phyloP scores from a whole-genome alignment of 2,888 invertebrate species.

The Lasioglossum zephyrum region DNA sequence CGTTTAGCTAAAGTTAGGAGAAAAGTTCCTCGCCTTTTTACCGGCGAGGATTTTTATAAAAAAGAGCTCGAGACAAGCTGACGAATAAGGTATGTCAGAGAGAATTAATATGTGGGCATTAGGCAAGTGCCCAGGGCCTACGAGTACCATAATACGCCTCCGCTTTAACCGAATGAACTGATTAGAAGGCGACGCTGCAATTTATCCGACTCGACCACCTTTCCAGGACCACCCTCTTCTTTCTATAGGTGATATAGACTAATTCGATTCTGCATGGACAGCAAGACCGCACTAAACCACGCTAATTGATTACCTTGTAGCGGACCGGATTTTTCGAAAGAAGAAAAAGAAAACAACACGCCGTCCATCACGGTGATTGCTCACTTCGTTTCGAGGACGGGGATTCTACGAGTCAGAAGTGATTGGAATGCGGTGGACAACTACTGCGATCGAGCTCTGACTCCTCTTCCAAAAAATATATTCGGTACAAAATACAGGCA shows the following conservation, averaged over 20 bases:
- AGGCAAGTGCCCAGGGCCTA: not conserved
- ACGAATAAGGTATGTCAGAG: not conserved
- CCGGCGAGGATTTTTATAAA: not conserved
- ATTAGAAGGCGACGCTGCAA: not conserved
- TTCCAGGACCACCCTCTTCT: not conserved
- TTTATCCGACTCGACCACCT: not conserved
- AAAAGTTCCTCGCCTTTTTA: not conserved
- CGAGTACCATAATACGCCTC: not conserved
- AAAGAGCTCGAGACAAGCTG: not conserved
- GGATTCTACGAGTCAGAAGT: not conserved
- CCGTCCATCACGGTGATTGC: not conserved
- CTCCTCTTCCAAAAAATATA: not conserved
- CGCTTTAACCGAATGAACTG: conserved; percentile 1
- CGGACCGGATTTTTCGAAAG: not conserved
- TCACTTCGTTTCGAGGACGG: not conserved
- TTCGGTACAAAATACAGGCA: not conserved
- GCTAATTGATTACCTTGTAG: conserved; percentile 5
- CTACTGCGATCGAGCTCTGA: not conserved
- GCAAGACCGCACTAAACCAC: not conserved
- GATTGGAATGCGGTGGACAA: conserved; percentile 7
- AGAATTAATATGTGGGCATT: not conserved
- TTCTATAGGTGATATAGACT: not conserved
- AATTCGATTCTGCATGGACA: conserved; percentile 1
- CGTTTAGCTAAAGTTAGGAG: not conserved
- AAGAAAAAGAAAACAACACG: not conserved